A percentile compares a stretch with the other conserved stretches of the same genome.
Conservation (phyloP, 2,797 vertebrate genomes). For the Ctenopoma multispine region DNA sequence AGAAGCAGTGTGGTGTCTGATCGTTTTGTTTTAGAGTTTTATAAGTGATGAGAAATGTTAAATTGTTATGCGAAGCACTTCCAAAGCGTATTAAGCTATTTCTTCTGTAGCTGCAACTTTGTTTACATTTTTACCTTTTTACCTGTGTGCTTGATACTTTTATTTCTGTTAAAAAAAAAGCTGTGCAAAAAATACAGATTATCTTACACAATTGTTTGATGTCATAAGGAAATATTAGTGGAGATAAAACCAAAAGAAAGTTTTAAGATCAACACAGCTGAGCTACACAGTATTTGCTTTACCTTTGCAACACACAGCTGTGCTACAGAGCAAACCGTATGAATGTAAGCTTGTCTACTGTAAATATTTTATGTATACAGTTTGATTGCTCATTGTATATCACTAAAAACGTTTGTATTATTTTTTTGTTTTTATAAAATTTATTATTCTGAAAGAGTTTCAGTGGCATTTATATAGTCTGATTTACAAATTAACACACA, state of each 20-base stretch:
- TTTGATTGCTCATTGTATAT: slow-evolving; percentile 60
- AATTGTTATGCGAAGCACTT: slow-evolving; percentile 11
- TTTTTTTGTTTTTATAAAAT: not conserved
- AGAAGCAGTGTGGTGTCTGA: not conserved
- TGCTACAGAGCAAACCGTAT: slow-evolving; percentile 37
- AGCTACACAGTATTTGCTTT: slow-evolving; percentile 11
- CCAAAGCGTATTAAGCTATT: slow-evolving; percentile 23
- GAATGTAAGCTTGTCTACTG: slow-evolving; percentile 55
- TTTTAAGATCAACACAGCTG: slow-evolving; percentile 10
- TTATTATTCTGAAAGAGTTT: slow-evolving; percentile 1
- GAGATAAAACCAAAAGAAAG: not conserved
- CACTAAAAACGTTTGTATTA: slow-evolving; percentile 46
- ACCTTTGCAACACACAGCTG: not conserved
- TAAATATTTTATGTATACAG: slow-evolving; percentile 74
- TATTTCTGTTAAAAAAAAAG: not conserved
- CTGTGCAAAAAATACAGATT: not conserved
- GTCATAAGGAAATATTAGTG: not conserved
- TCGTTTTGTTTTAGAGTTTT: slow-evolving; percentile 11
- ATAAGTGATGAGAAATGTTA: not conserved
- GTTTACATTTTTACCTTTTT: slow-evolving; percentile 49
- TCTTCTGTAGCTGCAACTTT: slow-evolving; percentile 21
- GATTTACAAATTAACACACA: not conserved
- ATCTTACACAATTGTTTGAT: not conserved
- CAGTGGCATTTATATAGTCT: not conserved
- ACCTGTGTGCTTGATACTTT: not conserved